These are phyloP conservation scores for Tokudaia muenninki DNA, from an alignment of 2,797 vertebrate genomes.

Conservation along the genomic window DNA sequence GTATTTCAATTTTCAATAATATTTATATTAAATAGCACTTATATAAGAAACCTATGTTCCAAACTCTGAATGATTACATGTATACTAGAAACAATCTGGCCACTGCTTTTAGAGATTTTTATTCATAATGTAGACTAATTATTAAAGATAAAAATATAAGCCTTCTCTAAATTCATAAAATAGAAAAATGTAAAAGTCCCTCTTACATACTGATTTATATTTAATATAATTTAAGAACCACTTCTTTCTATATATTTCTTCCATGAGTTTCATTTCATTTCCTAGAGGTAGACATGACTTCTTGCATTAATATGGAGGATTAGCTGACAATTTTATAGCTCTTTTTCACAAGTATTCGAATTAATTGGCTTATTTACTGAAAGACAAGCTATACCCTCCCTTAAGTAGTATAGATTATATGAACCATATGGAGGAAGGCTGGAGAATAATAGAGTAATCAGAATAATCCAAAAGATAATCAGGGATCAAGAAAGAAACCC, in stretches of 20 bases:
- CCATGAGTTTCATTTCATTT: background rate
- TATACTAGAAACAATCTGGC: background rate
- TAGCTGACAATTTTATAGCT: background rate
- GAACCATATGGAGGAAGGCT: background rate
- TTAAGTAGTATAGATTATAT: background rate
- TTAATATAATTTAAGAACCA: background rate
- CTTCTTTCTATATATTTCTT: background rate
- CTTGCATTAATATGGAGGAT: background rate
- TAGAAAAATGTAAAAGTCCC: background rate
- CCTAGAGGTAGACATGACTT: background rate
- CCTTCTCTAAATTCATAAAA: background rate
- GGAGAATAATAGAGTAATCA: background rate
- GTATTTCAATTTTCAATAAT: background rate
- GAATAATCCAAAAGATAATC: background rate
- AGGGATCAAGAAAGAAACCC: background rate
- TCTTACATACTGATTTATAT: background rate
- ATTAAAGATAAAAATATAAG: background rate
- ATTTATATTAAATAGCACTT: background rate
- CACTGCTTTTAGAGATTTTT: background rate
- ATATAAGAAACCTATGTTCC: background rate
- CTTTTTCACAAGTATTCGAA: background rate
- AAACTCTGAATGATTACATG: background rate
- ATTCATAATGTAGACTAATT: background rate
- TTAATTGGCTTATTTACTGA: background rate
- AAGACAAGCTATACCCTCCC: background rate